These are phyloP conservation scores for Drosophila gunungcola DNA, from an alignment of 1,140 invertebrate genomes.

Conservation along the genomic window DNA sequence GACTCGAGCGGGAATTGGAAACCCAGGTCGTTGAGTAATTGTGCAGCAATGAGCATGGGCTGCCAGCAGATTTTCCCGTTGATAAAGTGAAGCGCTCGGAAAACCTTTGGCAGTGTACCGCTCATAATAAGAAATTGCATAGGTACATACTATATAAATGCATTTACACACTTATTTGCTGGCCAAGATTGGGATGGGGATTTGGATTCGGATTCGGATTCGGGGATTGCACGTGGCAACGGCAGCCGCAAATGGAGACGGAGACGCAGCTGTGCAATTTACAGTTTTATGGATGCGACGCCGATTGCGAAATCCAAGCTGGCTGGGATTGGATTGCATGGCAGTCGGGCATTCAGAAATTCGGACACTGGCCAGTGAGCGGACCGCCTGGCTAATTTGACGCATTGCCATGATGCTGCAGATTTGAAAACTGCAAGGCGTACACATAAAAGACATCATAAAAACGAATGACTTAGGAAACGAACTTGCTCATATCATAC, in stretches of 20 bases:
- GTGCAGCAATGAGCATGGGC: slow-evolving; percentile 75
- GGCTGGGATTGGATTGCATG: slow-evolving; percentile 51
- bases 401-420: slow-evolving; percentile 54
- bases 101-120: slow-evolving; percentile 57
- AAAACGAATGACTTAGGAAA: slow-evolving; percentile 66
- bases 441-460: background rate
- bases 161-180: slow-evolving; percentile 48
- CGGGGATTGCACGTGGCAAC: slow-evolving; percentile 71
- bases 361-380: slow-evolving; percentile 23
- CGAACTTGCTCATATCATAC: slow-evolving; percentile 53
- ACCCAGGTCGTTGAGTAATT: slow-evolving; percentile 76
- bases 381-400: slow-evolving; percentile 51
- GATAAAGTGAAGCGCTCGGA: slow-evolving; percentile 71
- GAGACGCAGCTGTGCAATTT: slow-evolving; percentile 78
- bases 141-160: slow-evolving; percentile 30
- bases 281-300: slow-evolving; percentile 72
- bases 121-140: slow-evolving; percentile 80
- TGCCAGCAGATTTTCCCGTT: slow-evolving; percentile 74
- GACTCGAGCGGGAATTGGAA: slow-evolving; percentile 58
- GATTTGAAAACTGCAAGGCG: slow-evolving; percentile 27
- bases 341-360: slow-evolving; percentile 43
- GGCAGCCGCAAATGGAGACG: slow-evolving; percentile 43
- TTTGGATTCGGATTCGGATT: slow-evolving; percentile 5
- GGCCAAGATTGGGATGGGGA: slow-evolving; percentile 38
- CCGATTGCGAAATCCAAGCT: slow-evolving; percentile 56